phyloP scores from a whole-genome alignment of 2,113 vertebrate genomes.

The Microtus ochrogaster region DNA sequence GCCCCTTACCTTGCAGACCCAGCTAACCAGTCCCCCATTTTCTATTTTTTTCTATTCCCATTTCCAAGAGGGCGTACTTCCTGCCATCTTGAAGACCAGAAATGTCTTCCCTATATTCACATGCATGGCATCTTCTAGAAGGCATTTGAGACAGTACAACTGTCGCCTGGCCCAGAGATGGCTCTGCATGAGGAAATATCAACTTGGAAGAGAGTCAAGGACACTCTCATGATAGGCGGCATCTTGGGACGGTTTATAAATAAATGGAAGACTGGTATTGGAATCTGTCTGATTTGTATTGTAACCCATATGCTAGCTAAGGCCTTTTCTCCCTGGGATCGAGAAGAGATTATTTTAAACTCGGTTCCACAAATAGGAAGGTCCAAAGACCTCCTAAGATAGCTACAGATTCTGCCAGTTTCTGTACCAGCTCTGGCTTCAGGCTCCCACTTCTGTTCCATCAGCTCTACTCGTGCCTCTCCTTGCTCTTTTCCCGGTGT shows the following conservation, averaged over 20 bases:
- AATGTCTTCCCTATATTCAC: not conserved
- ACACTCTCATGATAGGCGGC: not conserved
- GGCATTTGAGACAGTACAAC: constrained; percentile 21
- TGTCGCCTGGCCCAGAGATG: constrained; percentile 16
- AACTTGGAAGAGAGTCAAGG: constrained; percentile 45
- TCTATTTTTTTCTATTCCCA: not conserved
- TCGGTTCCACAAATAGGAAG: not conserved
- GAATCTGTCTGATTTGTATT: not conserved
- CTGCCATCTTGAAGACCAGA: not conserved
- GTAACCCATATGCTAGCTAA: constrained; percentile 15
- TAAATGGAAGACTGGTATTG: not conserved
- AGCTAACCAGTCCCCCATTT: not conserved
- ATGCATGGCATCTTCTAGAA: constrained; percentile 21
- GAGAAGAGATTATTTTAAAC: constrained; percentile 26
- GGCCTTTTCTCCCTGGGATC: not conserved
- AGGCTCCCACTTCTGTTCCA: not conserved
- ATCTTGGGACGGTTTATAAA: constrained; percentile 7
- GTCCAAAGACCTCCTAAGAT: constrained; percentile 14
- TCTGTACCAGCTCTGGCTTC: constrained; percentile 25
- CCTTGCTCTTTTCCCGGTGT: constrained; percentile 15
- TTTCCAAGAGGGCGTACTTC: not conserved
- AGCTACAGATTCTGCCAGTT: constrained; percentile 14
- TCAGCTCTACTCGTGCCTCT: not conserved
- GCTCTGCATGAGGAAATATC: constrained; percentile 16
- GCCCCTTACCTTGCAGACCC: not conserved